Evolutionary conservation across 2,113 vertebrate genomes (phyloP).

Genomic region (Tonatia bakeri): DNA sequence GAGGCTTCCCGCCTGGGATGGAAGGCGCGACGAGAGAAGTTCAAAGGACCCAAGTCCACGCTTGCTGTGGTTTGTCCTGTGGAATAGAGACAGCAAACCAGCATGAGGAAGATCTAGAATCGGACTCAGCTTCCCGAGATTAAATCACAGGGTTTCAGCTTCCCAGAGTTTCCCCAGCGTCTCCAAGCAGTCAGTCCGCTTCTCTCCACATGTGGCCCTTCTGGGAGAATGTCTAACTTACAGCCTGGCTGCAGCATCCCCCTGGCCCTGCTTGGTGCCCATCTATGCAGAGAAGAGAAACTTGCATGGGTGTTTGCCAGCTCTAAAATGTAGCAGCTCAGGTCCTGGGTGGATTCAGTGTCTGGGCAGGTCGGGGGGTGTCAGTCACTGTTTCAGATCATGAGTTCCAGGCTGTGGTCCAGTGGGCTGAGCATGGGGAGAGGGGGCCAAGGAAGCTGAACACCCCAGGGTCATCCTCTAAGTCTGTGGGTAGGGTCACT

Average conservation of each 20-base stretch:
- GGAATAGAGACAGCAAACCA: not conserved
- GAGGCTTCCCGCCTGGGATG: not conserved
- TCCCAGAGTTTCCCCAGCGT: not conserved
- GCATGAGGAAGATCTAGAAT: not conserved
- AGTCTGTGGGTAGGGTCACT: not conserved
- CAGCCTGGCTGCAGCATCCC: not conserved
- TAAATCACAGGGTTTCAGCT: not conserved
- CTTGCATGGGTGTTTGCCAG: not conserved
- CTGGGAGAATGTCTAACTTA: not conserved
- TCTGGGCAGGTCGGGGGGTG: accelerated
- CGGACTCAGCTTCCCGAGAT: not conserved
- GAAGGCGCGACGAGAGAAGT: not conserved
- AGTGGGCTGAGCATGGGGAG: not conserved
- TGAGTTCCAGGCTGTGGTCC: not conserved
- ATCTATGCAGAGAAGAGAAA: not conserved
- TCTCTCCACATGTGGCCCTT: not conserved
- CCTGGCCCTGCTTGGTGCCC: not conserved
- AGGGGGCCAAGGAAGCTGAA: not conserved
- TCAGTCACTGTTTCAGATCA: not conserved
- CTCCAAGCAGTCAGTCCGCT: not conserved
- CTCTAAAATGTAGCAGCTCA: not conserved
- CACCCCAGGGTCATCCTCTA: too few relatives aligned
- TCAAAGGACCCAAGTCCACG: not conserved
- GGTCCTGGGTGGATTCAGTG: not conserved
- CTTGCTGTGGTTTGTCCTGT: not conserved